Base-by-base conservation (phyloP, 1,140 invertebrate genomes). In the Asbolus verrucosus region DNA sequence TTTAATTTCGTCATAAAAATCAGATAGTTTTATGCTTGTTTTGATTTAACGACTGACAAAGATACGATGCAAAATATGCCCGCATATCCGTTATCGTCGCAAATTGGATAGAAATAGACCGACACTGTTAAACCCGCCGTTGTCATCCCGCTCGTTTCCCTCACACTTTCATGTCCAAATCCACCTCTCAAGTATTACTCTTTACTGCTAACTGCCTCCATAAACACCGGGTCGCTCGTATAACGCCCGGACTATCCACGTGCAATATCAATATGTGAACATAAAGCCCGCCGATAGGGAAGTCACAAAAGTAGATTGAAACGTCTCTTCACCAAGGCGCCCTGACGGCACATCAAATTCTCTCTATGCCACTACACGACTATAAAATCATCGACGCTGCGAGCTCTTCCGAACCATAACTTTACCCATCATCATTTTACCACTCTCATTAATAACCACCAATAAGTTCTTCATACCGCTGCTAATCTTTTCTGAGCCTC, bases 1-100 rank as follows among this genome's bases (percentile, higher is more conserved):
- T 78, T 78, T 78, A 78, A 78, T 78, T 78, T 77, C 73, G 61
- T 69, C 77, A 73, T 78, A 78, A 78, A 75, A 77, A 78, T 77
- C 77, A 76, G 70, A 76, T 78, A 77, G 71, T 77, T 77, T 78
- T 73, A 77, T 74, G 74, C 71, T 71, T 73, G 70, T 74, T 69
- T 69, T 69, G 24, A 69, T 69, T 69, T 69, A 69, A 54, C 61
- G 60, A 61, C 39, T 46, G 68, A 36, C 46, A 60, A 46, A 65
- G 46, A 63, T 68, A 54, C 68, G 39, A 46, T 61, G 60, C 41
- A 38, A 36, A 54, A 70, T 70, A 70, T 70, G 60, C 68, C 68
- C 60, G 68, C 68, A 70, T 70, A 70, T 70, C 61, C 43, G 60
- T 38, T 70, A 65, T 70, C 68, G 16, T 14, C 41, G 60, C 60